Percentiles rank a stretch among this genome's conserved stretches.
phyloP scores from a whole-genome alignment of 1,140 invertebrate species.

The Tetramorium alpestre region DNA sequence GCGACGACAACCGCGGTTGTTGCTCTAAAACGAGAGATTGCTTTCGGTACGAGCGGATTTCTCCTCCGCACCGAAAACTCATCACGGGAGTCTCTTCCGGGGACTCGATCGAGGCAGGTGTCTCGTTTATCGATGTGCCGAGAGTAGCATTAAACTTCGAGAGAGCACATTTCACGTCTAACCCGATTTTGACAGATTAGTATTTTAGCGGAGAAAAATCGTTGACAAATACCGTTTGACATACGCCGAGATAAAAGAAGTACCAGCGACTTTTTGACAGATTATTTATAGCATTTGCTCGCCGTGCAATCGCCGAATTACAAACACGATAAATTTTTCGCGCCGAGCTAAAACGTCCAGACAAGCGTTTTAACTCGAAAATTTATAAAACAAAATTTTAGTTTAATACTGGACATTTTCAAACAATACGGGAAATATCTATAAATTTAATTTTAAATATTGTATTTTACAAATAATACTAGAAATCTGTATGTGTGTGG shows the following conservation, averaged over 20 bases:
- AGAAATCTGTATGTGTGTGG: not conserved
- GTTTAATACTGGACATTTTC: not conserved
- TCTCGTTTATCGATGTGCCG: slow-evolving; percentile 2
- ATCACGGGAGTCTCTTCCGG: not conserved
- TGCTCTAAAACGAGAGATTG: slow-evolving; percentile 9
- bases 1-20: not conserved
- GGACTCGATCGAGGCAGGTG: not conserved
- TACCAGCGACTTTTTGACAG: not conserved
- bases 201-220: not conserved
- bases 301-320: not conserved
- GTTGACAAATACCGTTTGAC: too few species aligned
- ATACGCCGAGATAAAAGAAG: not conserved
- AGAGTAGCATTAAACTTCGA: not conserved
- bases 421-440: not conserved
- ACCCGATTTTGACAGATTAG: slow-evolving; percentile 17
- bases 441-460: slow-evolving; percentile 7
- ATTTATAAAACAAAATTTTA: not conserved
- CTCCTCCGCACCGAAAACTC: not conserved
- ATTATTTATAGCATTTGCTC: not conserved
- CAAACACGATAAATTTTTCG: not conserved
- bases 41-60: slow-evolving; percentile 12
- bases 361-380: not conserved
- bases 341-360: not conserved
- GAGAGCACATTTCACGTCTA: not conserved
- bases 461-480: slow-evolving; percentile 3